phyloP scores from a whole-genome alignment of 1,140 invertebrate species.

The Leucophenga varia region DNA sequence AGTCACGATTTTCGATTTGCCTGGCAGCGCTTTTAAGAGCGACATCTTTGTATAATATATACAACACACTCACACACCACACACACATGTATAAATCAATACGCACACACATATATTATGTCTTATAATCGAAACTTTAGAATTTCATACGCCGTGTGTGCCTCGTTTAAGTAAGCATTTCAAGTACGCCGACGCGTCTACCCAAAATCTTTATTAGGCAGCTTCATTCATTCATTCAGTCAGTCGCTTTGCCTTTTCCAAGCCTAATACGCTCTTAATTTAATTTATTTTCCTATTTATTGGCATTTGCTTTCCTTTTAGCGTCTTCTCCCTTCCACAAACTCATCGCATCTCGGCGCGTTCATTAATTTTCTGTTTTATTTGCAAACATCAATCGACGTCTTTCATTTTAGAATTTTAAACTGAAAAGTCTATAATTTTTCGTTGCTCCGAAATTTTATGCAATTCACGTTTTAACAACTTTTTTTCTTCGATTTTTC shows the following conservation, averaged over 20 bases:
- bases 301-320: slow-evolving; percentile 14
- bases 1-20: slow-evolving; percentile 50
- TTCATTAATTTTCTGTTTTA: slow-evolving; percentile 54
- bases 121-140: too few species aligned
- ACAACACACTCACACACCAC: too few species aligned
- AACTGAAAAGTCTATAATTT: slow-evolving; percentile 33
- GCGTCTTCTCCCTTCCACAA: too few species aligned
- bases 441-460: slow-evolving; percentile 33
- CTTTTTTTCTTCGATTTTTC: too few species aligned
- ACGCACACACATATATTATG: neutral
- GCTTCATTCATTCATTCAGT: too few species aligned
- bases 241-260: too few species aligned
- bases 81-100: too few species aligned
- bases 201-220: too few species aligned
- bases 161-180: too few species aligned
- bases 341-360: slow-evolving; percentile 25
- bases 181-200: too few species aligned
- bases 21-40: slow-evolving; percentile 22
- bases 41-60: too few species aligned
- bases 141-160: too few species aligned
- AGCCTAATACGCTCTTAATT: slow-evolving; percentile 52
- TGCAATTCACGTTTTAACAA: slow-evolving; percentile 51
- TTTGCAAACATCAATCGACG: slow-evolving; percentile 38
- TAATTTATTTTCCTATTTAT: slow-evolving; percentile 44
- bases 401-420: slow-evolving; percentile 26